phyloP scores from a whole-genome alignment of 2,113 vertebrate genomes.

The Chaenogobius annularis region DNA sequence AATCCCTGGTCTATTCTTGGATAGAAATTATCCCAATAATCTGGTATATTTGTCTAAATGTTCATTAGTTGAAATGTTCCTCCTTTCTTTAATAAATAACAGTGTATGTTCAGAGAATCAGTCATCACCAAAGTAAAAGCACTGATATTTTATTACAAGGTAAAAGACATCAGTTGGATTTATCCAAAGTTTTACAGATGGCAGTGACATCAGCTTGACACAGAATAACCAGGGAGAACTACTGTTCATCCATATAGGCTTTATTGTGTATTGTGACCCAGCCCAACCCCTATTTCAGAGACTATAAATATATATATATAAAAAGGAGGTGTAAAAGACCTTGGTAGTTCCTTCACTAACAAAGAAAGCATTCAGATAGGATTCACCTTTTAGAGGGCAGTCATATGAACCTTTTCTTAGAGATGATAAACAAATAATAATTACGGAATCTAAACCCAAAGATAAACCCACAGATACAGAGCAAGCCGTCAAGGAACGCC shows the following conservation, averaged over 20 bases:
- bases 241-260: conserved; percentile 52
- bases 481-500: conserved; percentile 20
- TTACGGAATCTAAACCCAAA: conserved; percentile 21
- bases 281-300: conserved; percentile 55
- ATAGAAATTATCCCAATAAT: no score
- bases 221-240: conserved; percentile 45
- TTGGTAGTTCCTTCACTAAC: conserved; percentile 58
- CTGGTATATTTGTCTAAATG: background rate
- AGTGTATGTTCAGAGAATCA: conserved; percentile 16
- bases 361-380: conserved; percentile 67
- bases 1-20: no score
- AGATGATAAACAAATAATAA: conserved; percentile 35
- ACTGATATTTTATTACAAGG: conserved; percentile 73
- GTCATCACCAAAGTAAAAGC: conserved; percentile 29
- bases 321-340: conserved; percentile 63
- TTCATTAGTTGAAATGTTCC: background rate
- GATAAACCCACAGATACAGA: conserved; percentile 37
- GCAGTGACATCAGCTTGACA: conserved; percentile 62
- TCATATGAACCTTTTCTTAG: conserved; percentile 37
- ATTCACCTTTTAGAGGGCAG: conserved; percentile 51
- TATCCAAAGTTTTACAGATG: conserved; percentile 59
- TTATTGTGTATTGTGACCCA: conserved; percentile 67
- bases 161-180: conserved; percentile 46
- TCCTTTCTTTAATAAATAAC: background rate
- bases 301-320: conserved; percentile 76